Percentiles rank a stretch among this genome's conserved stretches.
These are phyloP conservation scores for Zygaena filipendulae DNA, from an alignment of 2,888 invertebrate species.

Conservation along the genomic window DNA sequence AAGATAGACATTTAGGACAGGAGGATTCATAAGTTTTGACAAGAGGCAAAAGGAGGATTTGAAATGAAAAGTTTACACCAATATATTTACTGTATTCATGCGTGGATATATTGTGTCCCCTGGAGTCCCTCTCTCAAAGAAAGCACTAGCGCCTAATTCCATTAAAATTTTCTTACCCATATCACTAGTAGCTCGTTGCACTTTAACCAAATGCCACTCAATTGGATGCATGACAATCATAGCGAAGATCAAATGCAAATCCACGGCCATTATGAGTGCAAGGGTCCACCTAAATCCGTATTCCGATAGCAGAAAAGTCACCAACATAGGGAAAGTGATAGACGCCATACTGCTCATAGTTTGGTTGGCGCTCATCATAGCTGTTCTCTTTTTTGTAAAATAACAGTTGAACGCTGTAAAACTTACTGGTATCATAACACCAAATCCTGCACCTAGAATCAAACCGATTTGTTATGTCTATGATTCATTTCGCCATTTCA, in stretches of 20 bases:
- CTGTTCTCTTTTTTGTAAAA: constrained; percentile 74
- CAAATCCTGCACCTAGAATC: constrained; percentile 73
- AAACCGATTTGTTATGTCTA: constrained; percentile 1
- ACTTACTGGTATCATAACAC: constrained; percentile 77
- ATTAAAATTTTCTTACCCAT: no score
- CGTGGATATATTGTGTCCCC: no score
- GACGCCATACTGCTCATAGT: constrained; percentile 74
- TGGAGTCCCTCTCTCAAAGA: no score
- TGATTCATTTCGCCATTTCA: no score
- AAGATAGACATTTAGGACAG: no score
- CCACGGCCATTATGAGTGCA: constrained; percentile 73
- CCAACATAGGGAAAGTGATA: constrained; percentile 74
- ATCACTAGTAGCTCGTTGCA: no score
- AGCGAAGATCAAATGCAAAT: constrained; percentile 74
- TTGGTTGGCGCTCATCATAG: constrained; percentile 82
- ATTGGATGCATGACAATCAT: constrained; percentile 80
- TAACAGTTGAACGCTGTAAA: constrained; percentile 81
- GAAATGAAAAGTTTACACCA: no score
- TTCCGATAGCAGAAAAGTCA: constrained; percentile 67
- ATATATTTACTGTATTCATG: no score
- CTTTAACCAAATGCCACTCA: constrained; percentile 72
- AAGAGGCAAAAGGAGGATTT: no score
- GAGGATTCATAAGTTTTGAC: no score
- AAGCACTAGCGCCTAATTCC: no score
- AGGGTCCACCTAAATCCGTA: constrained; percentile 80